phyloP scores from a whole-genome alignment of 2,113 vertebrate species.

The Syngnathoides biaculeatus region DNA sequence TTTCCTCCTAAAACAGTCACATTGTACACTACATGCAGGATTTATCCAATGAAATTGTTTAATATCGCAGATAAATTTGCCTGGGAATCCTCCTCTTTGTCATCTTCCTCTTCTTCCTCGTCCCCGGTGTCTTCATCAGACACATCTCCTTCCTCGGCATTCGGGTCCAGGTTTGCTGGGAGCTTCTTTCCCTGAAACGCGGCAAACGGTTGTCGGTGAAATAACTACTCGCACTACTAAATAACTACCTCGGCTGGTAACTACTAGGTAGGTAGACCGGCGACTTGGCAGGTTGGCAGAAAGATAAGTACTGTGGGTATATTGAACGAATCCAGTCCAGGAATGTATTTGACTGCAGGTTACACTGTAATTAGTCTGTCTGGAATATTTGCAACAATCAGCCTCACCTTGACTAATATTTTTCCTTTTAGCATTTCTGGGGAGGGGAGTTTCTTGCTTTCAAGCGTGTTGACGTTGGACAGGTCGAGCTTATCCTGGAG shows the following conservation, averaged over 20 bases:
- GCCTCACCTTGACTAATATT: slow-evolving; percentile 87
- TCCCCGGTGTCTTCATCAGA: slow-evolving; percentile 95
- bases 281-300: background rate
- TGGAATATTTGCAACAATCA: slow-evolving; percentile 34
- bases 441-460: slow-evolving; percentile 81
- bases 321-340: background rate
- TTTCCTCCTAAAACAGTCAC: slow-evolving; percentile 51
- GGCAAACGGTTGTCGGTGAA: background rate
- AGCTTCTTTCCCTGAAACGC: slow-evolving; percentile 88
- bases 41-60: background rate
- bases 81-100: slow-evolving; percentile 45
- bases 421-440: slow-evolving; percentile 91
- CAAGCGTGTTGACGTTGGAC: slow-evolving; percentile 74
- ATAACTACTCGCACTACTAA: too few relatives aligned
- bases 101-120: slow-evolving; percentile 81
- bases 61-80: slow-evolving; percentile 12
- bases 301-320: background rate
- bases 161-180: slow-evolving; percentile 82
- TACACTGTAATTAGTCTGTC: background rate
- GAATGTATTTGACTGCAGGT: background rate
- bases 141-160: slow-evolving; percentile 91
- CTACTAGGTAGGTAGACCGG: too few relatives aligned
- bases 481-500: slow-evolving; percentile 92
- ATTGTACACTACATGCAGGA: background rate
- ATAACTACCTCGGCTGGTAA: too few relatives aligned